These are phyloP conservation scores for Nasua narica DNA, from an alignment of 2,797 vertebrate genomes.

Conservation along the genomic window DNA sequence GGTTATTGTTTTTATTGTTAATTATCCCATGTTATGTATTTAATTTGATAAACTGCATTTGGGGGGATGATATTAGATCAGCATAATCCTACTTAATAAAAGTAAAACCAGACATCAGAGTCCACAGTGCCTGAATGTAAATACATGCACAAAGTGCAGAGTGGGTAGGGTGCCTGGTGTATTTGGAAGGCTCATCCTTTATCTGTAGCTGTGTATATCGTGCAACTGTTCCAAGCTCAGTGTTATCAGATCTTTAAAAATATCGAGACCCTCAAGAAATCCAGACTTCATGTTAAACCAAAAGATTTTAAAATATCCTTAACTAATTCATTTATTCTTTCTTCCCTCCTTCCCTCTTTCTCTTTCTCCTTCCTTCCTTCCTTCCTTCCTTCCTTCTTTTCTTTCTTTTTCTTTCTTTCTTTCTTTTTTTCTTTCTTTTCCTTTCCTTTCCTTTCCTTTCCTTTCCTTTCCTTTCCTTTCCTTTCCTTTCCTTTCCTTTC, in stretches of 20 bases:
- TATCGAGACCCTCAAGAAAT: neutral
- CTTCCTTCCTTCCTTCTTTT: too few species aligned
- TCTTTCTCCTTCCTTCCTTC: too few species aligned
- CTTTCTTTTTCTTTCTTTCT: too few species aligned
- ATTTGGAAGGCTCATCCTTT: neutral
- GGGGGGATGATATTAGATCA: neutral
- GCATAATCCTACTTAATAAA: neutral
- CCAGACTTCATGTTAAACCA: neutral
- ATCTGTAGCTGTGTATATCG: neutral
- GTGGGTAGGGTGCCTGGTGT: neutral
- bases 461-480: too few species aligned
- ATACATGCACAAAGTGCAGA: neutral
- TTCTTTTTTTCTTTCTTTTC: too few species aligned
- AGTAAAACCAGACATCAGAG: neutral
- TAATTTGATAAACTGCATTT: neutral
- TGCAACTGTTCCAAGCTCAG: neutral
- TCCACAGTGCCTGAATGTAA: neutral
- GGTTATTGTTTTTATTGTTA: conserved; percentile 27
- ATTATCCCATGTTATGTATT: neutral
- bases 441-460: too few species aligned
- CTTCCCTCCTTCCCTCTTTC: too few species aligned
- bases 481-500: too few species aligned
- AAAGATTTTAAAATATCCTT: neutral
- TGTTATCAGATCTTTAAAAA: neutral
- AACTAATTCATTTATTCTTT: neutral